Evolutionary conservation across 2,113 vertebrate genomes (phyloP), one percentile per base, ranked within the genome.

Genomic region (Psittacula cyanocephala): DNA sequence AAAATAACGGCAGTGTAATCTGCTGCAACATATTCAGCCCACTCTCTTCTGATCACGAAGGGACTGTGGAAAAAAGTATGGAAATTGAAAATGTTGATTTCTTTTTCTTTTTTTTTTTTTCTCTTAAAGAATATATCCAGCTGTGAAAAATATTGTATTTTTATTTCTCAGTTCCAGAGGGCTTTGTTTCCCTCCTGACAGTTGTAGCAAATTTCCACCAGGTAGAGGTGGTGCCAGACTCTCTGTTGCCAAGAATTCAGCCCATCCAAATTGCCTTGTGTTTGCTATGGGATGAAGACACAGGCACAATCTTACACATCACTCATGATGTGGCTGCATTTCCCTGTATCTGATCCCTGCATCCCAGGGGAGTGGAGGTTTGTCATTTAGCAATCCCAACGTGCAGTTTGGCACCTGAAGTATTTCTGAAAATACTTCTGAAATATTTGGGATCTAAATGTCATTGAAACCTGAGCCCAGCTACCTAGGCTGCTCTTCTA

Each of bases 1-100:
- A 91, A 96, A 97, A 97, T 97, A 97, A 97, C 28, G 0, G 50
- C 71, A 60, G 79, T 0, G 7, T 94, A 91, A 96, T 94, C 82
- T 96, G 39, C 80, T 68, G 80, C 72, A 43, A 52, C 2, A 6
- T 69, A 57, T 94, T 86, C 95, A 95, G 47, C 93, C 96, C 86
- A 89, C 93, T 95, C 92, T 86, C 92, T 81, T 79, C 86, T 92
- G 86, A 85, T 91, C 69, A 65, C 0, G 27, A 81, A 89, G 57
- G 65, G 72, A 81, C 63, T 78, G 70, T 1, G 0, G 83, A 91
- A 94, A 88, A 65, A 93, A 79, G n/a, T 25, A 67, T 91, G 77
- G 44, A 96, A 95, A 95, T 94, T 90, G 92, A 93, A 90, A 80
- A 71, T 63, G 82, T 85, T 77, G 60, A 60, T 76, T 69, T 37